A percentile compares a stretch with the other conserved stretches of the same genome.
Evolutionary conservation across 2,797 vertebrate species (phyloP).

Genomic region (Malacoraja senta): DNA sequence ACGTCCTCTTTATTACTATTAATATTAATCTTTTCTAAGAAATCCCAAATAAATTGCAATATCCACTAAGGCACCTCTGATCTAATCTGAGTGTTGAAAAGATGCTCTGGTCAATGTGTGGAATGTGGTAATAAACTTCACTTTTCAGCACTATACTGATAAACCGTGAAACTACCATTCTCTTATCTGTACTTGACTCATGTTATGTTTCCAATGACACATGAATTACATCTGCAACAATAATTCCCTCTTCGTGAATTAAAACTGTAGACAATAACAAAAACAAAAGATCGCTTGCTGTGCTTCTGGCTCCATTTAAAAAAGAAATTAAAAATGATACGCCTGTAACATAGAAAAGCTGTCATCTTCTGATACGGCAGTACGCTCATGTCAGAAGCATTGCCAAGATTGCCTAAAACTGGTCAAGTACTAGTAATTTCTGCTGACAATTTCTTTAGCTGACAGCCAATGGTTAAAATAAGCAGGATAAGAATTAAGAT

Average conservation of each 20-base stretch:
- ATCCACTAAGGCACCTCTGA: neutral
- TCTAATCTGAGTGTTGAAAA: neutral
- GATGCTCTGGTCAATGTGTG: neutral
- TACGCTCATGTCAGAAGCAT: neutral
- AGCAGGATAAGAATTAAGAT: neutral
- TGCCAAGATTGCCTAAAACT: constrained; percentile 20
- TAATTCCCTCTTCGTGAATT: neutral
- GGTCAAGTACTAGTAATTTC: neutral
- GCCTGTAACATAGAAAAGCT: neutral
- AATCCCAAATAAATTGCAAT: neutral
- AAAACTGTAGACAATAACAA: constrained; percentile 19
- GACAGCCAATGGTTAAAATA: neutral
- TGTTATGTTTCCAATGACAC: neutral
- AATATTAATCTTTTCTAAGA: neutral
- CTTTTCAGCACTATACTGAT: neutral
- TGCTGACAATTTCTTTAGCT: neutral
- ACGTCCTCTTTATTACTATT: neutral
- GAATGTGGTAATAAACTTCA: neutral
- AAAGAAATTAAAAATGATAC: neutral
- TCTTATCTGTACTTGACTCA: neutral
- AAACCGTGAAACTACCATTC: neutral
- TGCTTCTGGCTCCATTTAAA: constrained; percentile 1
- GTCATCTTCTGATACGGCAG: neutral
- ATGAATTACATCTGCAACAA: constrained; percentile 16
- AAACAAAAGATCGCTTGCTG: neutral